Percentiles rank a stretch among this genome's conserved stretches.
These are phyloP conservation scores for Zootermopsis nevadensis DNA, from an alignment of 2,888 invertebrate species.

Conservation along the genomic window DNA sequence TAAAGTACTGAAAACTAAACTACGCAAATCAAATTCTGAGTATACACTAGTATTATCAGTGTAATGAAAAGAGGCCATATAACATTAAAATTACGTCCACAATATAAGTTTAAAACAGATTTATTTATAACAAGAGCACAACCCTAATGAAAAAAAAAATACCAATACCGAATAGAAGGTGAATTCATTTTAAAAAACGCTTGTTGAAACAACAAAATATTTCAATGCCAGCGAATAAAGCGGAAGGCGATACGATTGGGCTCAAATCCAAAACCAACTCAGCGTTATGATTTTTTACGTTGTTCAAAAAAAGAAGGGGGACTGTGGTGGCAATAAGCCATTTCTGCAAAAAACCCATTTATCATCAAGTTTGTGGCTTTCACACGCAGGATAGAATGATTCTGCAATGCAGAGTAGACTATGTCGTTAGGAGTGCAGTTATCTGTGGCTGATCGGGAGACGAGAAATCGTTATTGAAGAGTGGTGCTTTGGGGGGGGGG, in stretches of 20 bases:
- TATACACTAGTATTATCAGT: too few species aligned
- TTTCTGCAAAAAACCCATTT: constrained; percentile 38
- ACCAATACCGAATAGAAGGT: background rate
- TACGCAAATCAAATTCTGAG: too few species aligned
- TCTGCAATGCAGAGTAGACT: constrained; percentile 33
- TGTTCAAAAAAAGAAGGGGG: constrained; percentile 17
- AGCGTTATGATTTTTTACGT: constrained; percentile 39
- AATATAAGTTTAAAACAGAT: too few species aligned
- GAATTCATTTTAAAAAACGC: background rate
- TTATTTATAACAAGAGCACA: too few species aligned
- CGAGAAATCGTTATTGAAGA: background rate
- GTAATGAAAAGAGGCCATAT: too few species aligned
- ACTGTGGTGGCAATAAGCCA: constrained; percentile 30
- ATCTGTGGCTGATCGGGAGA: background rate
- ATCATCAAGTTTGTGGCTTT: constrained; percentile 42
- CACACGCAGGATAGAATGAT: constrained; percentile 37
- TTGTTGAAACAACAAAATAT: background rate
- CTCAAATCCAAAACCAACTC: constrained; percentile 30
- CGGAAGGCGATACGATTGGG: background rate
- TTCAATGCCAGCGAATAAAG: background rate
- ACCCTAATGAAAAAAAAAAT: too few species aligned
- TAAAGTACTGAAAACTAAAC: too few species aligned
- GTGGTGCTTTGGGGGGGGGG: background rate
- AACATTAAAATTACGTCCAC: too few species aligned
- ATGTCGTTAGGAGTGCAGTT: constrained; percentile 9